A percentile compares a stretch with the other conserved stretches of the same genome.
These are phyloP conservation scores for Eolophus roseicapilla DNA, from an alignment of 2,113 vertebrate species.

Conservation along the genomic window DNA sequence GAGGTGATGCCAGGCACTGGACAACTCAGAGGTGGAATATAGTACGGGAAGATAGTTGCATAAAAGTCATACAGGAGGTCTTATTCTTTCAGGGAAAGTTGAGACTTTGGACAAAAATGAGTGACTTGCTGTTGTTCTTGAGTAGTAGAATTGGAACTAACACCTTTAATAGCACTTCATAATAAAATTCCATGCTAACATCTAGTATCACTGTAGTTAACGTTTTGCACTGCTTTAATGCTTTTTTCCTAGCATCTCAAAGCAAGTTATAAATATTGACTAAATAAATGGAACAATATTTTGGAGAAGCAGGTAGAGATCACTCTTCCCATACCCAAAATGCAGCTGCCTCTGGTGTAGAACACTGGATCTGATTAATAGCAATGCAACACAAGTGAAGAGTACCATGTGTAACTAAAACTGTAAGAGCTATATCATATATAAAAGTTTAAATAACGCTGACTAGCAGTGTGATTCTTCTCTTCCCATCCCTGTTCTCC, in stretches of 20 bases:
- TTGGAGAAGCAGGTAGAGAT: not conserved
- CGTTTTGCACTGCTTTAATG: not conserved
- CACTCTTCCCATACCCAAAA: not conserved
- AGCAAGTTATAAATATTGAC: not conserved
- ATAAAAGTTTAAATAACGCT: not conserved
- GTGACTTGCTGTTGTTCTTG: not conserved
- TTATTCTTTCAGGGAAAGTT: not conserved
- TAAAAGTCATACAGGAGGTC: not conserved
- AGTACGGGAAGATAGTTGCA: not conserved
- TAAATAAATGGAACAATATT: not conserved
- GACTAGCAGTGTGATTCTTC: not conserved
- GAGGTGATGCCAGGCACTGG: constrained; percentile 29
- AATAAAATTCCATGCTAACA: not conserved
- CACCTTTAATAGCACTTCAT: not conserved
- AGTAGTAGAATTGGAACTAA: not conserved
- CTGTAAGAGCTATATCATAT: not conserved
- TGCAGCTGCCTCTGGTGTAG: not conserved
- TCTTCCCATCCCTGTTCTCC: not conserved
- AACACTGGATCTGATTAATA: not conserved
- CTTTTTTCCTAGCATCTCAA: not conserved
- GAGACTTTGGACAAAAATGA: not conserved
- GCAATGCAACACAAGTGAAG: not conserved
- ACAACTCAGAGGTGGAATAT: not conserved
- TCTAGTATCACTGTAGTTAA: not conserved
- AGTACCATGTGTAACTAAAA: not conserved